Percentiles rank a stretch among this genome's conserved stretches.
Conservation (phyloP, 2,797 vertebrate species). For the Thamnophis elegans region DNA sequence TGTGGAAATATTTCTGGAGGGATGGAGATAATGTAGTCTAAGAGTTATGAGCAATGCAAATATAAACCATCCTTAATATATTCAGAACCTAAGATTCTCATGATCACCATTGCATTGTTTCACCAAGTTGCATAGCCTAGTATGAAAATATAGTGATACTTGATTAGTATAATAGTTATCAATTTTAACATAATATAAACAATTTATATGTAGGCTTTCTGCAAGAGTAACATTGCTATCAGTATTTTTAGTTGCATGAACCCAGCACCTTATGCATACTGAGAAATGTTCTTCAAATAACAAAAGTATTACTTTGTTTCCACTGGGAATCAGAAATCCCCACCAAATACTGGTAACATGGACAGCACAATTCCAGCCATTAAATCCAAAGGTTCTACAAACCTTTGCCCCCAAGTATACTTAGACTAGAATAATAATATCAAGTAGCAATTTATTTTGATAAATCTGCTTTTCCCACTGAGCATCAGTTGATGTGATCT, state of each 20-base stretch:
- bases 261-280: slow-evolving; percentile 45
- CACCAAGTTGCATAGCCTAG: slow-evolving; percentile 42
- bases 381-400: background rate
- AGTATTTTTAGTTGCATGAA: slow-evolving; percentile 52
- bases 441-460: slow-evolving; percentile 48
- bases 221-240: slow-evolving; percentile 59
- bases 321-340: slow-evolving; percentile 45
- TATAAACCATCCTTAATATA: slow-evolving; percentile 35
- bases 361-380: background rate
- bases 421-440: slow-evolving; percentile 31
- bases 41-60: slow-evolving; percentile 40
- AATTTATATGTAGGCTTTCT: slow-evolving; percentile 46
- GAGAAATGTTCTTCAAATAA: slow-evolving; percentile 31
- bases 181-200: slow-evolving; percentile 39
- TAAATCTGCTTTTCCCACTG: slow-evolving; percentile 45
- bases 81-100: slow-evolving; percentile 23
- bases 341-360: slow-evolving; percentile 26
- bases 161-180: slow-evolving; percentile 46
- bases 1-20: slow-evolving; percentile 43
- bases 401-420: background rate
- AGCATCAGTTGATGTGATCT: slow-evolving; percentile 53
- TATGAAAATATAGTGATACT: slow-evolving; percentile 42
- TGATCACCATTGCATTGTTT: slow-evolving; percentile 40
- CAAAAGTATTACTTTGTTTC: slow-evolving; percentile 54
- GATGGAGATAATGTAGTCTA: slow-evolving; percentile 37